phyloP scores from a whole-genome alignment of 2,888 invertebrate species.

The Dromius quadrimaculatus region DNA sequence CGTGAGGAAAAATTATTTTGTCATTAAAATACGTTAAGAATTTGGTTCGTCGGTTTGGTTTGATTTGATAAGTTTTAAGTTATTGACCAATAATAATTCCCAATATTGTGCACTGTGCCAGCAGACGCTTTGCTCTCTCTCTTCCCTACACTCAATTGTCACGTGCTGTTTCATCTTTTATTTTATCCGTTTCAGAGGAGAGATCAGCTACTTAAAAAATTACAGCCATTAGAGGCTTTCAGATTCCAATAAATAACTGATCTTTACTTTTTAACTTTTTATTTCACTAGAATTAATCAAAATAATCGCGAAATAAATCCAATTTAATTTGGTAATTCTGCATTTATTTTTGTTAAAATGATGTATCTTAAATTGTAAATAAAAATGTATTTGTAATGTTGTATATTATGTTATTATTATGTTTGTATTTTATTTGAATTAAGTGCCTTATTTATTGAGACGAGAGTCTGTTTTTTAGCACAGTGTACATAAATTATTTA shows the following conservation, averaged over 20 bases:
- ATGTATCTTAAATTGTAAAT: slow-evolving; percentile 42
- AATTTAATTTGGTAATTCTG: too few relatives aligned
- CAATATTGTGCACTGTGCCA: slow-evolving; percentile 48
- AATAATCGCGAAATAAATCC: too few relatives aligned
- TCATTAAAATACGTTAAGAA: slow-evolving; percentile 42
- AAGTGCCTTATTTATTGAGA: slow-evolving; percentile 52
- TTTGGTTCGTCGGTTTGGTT: slow-evolving; percentile 52
- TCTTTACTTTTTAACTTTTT: too few relatives aligned
- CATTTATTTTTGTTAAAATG: too few relatives aligned
- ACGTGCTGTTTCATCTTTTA: slow-evolving; percentile 24
- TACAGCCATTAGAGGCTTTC: too few relatives aligned
- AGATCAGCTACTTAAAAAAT: too few relatives aligned
- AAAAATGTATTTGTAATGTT: slow-evolving; percentile 40
- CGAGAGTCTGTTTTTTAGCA: slow-evolving; percentile 41
- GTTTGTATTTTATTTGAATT: slow-evolving; percentile 47
- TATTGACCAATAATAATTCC: slow-evolving; percentile 52
- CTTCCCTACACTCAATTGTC: slow-evolving; percentile 2
- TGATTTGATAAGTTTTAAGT: slow-evolving; percentile 51
- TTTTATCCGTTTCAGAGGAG: too few relatives aligned
- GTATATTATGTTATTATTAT: slow-evolving; percentile 42
- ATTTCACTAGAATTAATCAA: too few relatives aligned
- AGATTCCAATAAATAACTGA: too few relatives aligned
- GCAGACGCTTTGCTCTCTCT: slow-evolving; percentile 35
- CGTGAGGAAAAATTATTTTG: slow-evolving; percentile 40
- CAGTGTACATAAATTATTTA: slow-evolving; percentile 51